A percentile compares a stretch with the other conserved stretches of the same genome.
phyloP scores from a whole-genome alignment of 1,140 invertebrate genomes.

The Drosophila quadrilineata region DNA sequence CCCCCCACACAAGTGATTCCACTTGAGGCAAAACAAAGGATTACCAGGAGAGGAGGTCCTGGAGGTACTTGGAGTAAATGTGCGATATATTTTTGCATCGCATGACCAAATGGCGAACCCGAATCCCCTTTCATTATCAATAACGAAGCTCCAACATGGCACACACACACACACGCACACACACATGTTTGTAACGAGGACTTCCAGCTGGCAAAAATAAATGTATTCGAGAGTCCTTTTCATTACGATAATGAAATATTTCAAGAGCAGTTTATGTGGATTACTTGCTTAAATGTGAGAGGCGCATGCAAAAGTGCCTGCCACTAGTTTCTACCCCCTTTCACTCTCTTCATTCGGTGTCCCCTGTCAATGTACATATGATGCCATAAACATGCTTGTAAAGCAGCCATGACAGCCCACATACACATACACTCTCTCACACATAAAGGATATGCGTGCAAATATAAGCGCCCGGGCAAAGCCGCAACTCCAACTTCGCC shows the following conservation, averaged over 20 bases:
- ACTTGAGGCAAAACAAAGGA: constrained; percentile 24
- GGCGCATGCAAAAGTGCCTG: constrained; percentile 58
- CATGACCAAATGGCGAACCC: constrained; percentile 28
- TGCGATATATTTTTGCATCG: constrained; percentile 4
- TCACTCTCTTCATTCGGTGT: too few relatives aligned
- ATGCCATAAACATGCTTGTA: constrained; percentile 58
- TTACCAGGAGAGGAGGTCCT: too few relatives aligned
- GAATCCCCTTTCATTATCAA: constrained; percentile 62
- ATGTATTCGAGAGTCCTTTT: constrained; percentile 67
- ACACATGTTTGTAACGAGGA: constrained; percentile 6
- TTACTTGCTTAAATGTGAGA: constrained; percentile 66
- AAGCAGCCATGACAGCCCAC: constrained; percentile 29
- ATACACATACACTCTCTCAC: background rate
- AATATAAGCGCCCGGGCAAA: constrained; percentile 58
- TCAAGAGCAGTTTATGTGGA: constrained; percentile 76
- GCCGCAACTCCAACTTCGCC: constrained; percentile 55
- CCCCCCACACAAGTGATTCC: constrained; percentile 16
- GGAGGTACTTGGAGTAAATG: too few relatives aligned
- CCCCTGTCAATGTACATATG: constrained; percentile 12
- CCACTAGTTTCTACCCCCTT: background rate
- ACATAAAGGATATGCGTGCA: constrained; percentile 62
- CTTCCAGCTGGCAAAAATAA: constrained; percentile 51
- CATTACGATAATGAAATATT: constrained; percentile 78
- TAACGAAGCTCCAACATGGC: constrained; percentile 23
- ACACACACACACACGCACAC: background rate